Base-by-base conservation (phyloP, 2,888 invertebrate species). In the Agonopterix alstromeriana region DNA sequence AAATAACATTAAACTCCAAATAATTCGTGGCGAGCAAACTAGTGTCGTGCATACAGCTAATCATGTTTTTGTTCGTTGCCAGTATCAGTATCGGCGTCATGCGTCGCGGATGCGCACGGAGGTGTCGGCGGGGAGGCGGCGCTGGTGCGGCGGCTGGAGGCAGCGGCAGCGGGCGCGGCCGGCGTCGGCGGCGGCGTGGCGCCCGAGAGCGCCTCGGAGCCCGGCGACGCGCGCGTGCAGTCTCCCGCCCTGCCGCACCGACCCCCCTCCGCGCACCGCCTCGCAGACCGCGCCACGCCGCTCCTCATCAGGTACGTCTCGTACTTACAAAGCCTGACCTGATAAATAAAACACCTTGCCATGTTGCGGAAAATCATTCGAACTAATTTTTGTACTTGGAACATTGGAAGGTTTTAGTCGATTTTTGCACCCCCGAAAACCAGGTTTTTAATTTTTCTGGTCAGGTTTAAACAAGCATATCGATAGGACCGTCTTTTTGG, bases 211-310 rank as follows among this genome's bases (percentile, higher is more conserved):
- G 84, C 77, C 41, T 73, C 82, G 2, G 87, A 85, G 60, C 82
- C 84, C 10, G 67, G 79, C 45, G 86, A 84, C 59, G 82, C 82
- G 54, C 76, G 87, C 53, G 87, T 84, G 57, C 80, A 77, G 62
- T 85, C 86, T 46, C 86, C 87, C 9, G 87, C 87, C 50, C 70
- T 87, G 57, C 87, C 87, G 52, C 86, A 86, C 59, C 78, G 86
- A 10, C 80, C 78, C 51, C 79, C 82, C 10, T 67, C 77, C 10
- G 60, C 70, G 44, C 80, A 73, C 42, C 76, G 77, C 2, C 67
- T 70, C 44, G 65, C 73, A 56, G 82, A 81, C 61, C 77, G 85
- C 38, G 77, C 73, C 42, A 83, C 85, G 42, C 86, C 86, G 8
- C 68, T 84, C 17, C 77, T 86, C 14, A 70, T 84, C 51, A 74